Evolutionary conservation across 2,113 vertebrate species (phyloP), one percentile per base, ranked within the genome.

Genomic region (Aleadryas rufinucha): DNA sequence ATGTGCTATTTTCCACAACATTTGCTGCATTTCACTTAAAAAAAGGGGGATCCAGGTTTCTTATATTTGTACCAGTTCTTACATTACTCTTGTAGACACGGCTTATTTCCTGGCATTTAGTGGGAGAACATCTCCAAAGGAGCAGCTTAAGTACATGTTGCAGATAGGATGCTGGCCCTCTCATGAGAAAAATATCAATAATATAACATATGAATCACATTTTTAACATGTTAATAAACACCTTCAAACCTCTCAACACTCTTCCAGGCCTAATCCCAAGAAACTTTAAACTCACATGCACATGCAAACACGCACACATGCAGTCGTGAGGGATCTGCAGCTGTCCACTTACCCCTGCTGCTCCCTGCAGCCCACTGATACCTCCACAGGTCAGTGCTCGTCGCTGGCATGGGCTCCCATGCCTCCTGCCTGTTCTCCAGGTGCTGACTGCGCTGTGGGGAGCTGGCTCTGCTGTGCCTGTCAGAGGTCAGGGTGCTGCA

Each of bases 321-420:
- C 1, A 1, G 17, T 35, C 11, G 3, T 4, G 16, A 16, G 28
- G 15, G 7, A 72, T 47, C 17, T 65, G 59, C 69, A 53, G 30
- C 23, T 52, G 24, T 10, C 30, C 35, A 12, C 31, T 22, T 24
- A 16, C 27, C 24, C 24, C 12, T 69, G 31, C 31, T 60, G 37
- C 45, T 90, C 20, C 30, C 33, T 39, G 24, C 52, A 47, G 26
- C 33, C 9, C 3, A 0, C 10, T 13, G 37, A 5, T 42, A 18
- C 17, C 16, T 60, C 35, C 5, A 10, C 9, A 71, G 24, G 8
- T 27, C 0, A 0, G n/a, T 12, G 24, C 7, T 3, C 0, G 0
- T 7, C 0, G 0, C 47, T 15, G 4, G 8, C 19, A 6, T 41
- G n/a, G 18, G 24, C 5, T 84, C 26, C 22, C 49, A 8, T 0